Conservation (phyloP, 30 jellyfish, hydroid and myxozoan species). For the Phacellophora camtschatica region DNA sequence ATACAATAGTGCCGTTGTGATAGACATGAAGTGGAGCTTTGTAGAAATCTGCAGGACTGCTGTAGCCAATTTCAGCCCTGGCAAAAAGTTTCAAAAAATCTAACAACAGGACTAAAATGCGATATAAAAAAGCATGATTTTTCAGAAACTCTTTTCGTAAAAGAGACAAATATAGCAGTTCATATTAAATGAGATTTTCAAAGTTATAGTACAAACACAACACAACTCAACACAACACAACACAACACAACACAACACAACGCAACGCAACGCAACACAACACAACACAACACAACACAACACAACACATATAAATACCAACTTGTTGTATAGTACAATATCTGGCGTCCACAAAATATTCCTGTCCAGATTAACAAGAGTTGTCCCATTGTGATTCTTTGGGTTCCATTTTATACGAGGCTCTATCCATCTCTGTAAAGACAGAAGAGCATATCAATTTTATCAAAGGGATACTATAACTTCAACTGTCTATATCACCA, state of each 20-base stretch:
- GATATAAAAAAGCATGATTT: too few species aligned
- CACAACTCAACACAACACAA: too few species aligned
- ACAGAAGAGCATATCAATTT: neutral
- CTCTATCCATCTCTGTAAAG: conserved; percentile 49
- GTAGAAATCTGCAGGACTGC: conserved; percentile 11
- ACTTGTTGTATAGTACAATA: conserved; percentile 64
- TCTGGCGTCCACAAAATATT: conserved; percentile 71
- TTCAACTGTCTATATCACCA: neutral
- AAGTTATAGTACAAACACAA: too few species aligned
- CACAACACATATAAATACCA: neutral
- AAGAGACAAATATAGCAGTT: too few species aligned
- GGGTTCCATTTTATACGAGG: conserved; percentile 50
- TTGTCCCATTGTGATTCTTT: conserved; percentile 34
- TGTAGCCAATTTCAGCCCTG: conserved; percentile 40
- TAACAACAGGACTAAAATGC: neutral
- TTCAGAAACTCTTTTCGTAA: too few species aligned
- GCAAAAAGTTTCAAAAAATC: neutral
- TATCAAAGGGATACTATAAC: neutral
- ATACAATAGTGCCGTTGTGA: conserved; percentile 40
- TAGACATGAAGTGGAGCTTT: conserved; percentile 35
- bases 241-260: too few species aligned
- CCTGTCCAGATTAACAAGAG: conserved; percentile 30
- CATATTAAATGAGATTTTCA: too few species aligned
- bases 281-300: too few species aligned
- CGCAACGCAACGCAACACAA: too few species aligned